Percentiles rank a stretch among this genome's conserved stretches.
Evolutionary conservation across 2,797 vertebrate genomes (phyloP).

Genomic region (Sarcophilus harrisii): DNA sequence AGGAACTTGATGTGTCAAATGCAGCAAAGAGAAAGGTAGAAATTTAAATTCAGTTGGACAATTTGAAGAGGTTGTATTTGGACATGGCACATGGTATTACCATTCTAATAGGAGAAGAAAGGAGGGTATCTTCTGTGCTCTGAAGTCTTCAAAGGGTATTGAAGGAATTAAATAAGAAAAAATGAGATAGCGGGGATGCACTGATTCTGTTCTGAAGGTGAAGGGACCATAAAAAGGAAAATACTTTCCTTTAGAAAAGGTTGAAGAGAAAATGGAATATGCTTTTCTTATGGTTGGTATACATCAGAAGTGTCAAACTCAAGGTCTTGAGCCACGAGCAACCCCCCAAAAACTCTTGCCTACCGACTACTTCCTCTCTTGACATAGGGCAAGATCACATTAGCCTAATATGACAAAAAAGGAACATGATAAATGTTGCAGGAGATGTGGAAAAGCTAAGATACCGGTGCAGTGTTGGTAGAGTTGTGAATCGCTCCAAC

Average conservation of each 20-base stretch:
- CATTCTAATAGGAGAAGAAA: slow-evolving; percentile 6
- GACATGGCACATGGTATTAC: background rate
- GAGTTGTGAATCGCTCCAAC: background rate
- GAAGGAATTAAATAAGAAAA: background rate
- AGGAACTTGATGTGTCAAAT: background rate
- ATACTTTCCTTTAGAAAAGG: background rate
- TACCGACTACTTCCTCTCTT: background rate
- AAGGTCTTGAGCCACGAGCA: background rate
- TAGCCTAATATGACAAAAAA: background rate
- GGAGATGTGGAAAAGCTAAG: background rate
- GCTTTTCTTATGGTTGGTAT: background rate
- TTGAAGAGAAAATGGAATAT: background rate
- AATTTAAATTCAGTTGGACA: background rate
- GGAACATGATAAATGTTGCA: background rate
- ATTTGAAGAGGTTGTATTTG: background rate
- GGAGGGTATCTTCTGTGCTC: background rate
- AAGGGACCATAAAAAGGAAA: background rate
- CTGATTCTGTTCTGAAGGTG: background rate
- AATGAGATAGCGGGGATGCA: background rate
- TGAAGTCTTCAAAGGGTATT: background rate
- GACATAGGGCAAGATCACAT: background rate
- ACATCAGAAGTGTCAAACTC: background rate
- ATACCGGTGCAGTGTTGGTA: background rate
- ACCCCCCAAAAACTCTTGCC: background rate
- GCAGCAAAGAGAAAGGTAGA: background rate